Conservation (phyloP, 2,113 vertebrate genomes). For the Chloropsis hardwickii region DNA sequence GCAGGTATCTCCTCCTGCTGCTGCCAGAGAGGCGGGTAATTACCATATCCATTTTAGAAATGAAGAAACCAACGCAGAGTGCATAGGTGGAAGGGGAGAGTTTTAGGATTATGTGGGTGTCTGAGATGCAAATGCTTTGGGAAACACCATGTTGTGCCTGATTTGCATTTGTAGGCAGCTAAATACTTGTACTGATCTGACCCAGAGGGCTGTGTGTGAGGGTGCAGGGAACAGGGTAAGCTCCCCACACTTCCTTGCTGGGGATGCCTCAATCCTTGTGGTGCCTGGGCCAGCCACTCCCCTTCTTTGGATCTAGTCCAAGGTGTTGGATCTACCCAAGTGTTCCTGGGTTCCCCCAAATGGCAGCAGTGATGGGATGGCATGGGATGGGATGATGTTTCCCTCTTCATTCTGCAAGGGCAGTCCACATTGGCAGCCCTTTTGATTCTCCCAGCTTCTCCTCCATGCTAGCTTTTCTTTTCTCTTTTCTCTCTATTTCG, state of each 20-base stretch:
- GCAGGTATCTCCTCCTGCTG: not conserved
- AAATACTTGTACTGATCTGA: not conserved
- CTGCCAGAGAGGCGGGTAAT: not conserved
- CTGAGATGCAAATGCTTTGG: constrained; percentile 31
- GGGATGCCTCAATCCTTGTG: not conserved
- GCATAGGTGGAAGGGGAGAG: not conserved
- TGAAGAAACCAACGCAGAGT: not conserved
- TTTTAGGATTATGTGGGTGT: constrained; percentile 11
- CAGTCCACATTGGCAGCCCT: not conserved
- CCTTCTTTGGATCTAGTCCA: not conserved
- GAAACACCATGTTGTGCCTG: not conserved
- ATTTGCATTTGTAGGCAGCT: constrained; percentile 21
- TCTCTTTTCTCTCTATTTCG: not conserved
- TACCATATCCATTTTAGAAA: not conserved
- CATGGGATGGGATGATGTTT: not conserved
- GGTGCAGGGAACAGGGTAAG: not conserved
- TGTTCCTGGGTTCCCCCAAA: not conserved
- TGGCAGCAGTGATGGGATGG: fast-evolving
- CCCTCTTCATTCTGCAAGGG: not conserved
- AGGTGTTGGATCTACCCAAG: not conserved
- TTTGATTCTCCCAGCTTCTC: not conserved
- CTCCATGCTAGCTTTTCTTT: not conserved
- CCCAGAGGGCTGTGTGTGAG: not conserved
- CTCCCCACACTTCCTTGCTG: fast-evolving
- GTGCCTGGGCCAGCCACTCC: not conserved